Conservation (phyloP, 2,797 vertebrate genomes). For the Amphiprion clarkii region DNA sequence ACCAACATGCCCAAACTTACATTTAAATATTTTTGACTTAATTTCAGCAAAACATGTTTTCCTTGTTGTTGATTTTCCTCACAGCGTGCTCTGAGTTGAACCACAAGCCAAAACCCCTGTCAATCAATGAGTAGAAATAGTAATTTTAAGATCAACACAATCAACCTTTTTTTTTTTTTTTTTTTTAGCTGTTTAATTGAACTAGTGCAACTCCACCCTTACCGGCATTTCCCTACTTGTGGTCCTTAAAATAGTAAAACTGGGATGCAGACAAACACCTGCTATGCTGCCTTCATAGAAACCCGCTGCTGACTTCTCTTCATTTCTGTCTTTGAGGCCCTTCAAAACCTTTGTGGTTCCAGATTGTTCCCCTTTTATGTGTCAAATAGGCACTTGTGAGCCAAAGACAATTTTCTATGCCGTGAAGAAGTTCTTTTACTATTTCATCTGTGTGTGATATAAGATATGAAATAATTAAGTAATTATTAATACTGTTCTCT, state of each 20-base stretch:
- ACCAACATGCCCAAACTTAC: background rate
- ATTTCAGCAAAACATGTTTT: background rate
- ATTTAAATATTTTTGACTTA: background rate
- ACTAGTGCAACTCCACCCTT: background rate
- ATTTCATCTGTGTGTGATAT: conserved; percentile 15
- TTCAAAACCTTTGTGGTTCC: background rate
- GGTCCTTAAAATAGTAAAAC: conserved; percentile 14
- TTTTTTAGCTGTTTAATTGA: background rate
- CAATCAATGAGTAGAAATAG: background rate
- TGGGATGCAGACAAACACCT: background rate
- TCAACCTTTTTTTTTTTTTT: background rate
- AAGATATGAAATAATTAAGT: conserved; percentile 13
- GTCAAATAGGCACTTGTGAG: background rate
- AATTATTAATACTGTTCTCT: conserved; percentile 22
- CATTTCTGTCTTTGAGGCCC: background rate
- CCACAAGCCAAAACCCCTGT: background rate
- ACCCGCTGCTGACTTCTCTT: background rate
- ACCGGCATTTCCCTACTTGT: background rate
- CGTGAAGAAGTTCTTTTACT: background rate
- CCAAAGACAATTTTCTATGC: background rate
- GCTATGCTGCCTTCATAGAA: background rate
- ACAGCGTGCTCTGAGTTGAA: background rate
- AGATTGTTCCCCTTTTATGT: conserved; percentile 3
- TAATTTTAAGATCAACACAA: conserved; percentile 14
- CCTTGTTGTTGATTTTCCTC: background rate